phyloP scores from a whole-genome alignment of 2,797 vertebrate genomes.

The Falco novaeseelandiae region DNA sequence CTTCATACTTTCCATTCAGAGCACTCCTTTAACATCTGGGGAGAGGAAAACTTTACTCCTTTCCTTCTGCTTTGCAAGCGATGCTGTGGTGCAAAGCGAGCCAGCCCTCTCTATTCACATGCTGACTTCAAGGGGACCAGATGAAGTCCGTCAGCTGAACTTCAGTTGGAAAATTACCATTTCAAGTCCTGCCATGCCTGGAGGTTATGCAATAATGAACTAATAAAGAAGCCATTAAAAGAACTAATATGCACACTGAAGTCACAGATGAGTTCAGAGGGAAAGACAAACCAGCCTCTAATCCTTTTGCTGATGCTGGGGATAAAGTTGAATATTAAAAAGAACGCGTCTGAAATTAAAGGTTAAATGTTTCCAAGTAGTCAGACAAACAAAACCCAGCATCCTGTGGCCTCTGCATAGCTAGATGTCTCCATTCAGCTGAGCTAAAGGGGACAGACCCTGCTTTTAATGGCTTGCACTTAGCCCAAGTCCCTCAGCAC shows the following conservation, averaged over 20 bases:
- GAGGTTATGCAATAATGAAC: constrained; percentile 48
- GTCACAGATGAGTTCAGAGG: constrained; percentile 28
- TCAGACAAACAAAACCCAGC: neutral
- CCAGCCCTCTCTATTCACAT: neutral
- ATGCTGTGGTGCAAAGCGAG: neutral
- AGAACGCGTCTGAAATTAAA: neutral
- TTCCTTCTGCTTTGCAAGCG: neutral
- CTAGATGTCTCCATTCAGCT: neutral
- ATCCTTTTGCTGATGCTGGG: constrained; percentile 10
- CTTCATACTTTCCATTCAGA: neutral
- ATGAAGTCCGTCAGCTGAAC: constrained; percentile 42
- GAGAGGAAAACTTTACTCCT: neutral
- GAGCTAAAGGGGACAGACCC: neutral
- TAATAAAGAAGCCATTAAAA: constrained; percentile 47
- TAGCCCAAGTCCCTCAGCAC: neutral
- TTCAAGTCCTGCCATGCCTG: constrained; percentile 34
- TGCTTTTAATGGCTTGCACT: neutral
- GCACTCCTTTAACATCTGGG: neutral
- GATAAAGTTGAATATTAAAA: constrained; percentile 38
- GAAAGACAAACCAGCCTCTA: constrained; percentile 42
- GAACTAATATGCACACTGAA: constrained; percentile 36
- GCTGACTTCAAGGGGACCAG: neutral
- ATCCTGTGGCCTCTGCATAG: neutral
- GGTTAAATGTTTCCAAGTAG: constrained; percentile 25
- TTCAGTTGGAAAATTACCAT: constrained; percentile 48